These are phyloP conservation scores for Philhelius pedissequus DNA, from an alignment of 2,888 invertebrate species.

Conservation along the genomic window DNA sequence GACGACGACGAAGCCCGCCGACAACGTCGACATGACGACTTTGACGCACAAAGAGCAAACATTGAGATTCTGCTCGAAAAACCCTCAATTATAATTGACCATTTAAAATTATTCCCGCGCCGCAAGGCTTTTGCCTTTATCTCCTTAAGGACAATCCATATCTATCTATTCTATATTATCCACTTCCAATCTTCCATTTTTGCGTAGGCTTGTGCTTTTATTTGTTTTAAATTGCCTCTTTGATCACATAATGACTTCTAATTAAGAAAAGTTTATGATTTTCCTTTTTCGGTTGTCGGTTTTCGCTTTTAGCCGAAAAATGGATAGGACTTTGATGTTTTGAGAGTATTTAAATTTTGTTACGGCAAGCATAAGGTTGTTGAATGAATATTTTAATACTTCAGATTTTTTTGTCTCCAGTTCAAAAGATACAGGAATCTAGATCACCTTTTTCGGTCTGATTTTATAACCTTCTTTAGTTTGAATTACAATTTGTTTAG, in stretches of 20 bases:
- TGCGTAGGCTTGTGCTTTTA: conserved; percentile 41
- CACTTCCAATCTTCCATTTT: neutral
- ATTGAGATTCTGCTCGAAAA: neutral
- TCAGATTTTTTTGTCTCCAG: neutral
- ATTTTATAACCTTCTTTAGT: conserved; percentile 35
- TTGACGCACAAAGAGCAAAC: neutral
- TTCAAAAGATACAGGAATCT: neutral
- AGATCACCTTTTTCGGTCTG: conserved; percentile 3
- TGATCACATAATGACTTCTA: conserved; percentile 77
- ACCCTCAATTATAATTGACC: conserved; percentile 56
- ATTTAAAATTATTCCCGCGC: conserved; percentile 60
- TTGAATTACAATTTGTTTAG: neutral
- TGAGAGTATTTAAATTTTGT: conserved; percentile 8
- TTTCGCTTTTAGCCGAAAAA: neutral
- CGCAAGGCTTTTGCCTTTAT: conserved; percentile 27
- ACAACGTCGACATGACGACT: neutral
- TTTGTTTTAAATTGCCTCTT: conserved; percentile 73
- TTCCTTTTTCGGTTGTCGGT: conserved; percentile 6
- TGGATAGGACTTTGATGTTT: neutral
- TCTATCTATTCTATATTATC: too few species aligned
- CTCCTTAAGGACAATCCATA: conserved; percentile 1
- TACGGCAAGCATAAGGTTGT: neutral
- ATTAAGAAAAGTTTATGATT: conserved; percentile 74
- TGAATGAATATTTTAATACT: neutral
- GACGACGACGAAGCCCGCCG: too few species aligned